Base-by-base conservation (phyloP, 2,113 vertebrate species). In the Eurystomus gularis region DNA sequence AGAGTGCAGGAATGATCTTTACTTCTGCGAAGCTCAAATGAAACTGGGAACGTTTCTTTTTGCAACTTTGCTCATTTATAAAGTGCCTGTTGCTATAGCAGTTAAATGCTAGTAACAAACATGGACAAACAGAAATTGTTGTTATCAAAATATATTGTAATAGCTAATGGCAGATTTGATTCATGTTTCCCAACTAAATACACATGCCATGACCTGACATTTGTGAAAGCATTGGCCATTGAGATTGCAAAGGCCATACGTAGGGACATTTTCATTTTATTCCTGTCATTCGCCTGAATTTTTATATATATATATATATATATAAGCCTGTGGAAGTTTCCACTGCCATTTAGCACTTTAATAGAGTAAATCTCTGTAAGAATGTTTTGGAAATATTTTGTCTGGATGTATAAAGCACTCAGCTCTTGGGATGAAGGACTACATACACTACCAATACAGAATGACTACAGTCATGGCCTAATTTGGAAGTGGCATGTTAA, bases 341-440 rank as follows among this genome's bases (percentile, higher is more conserved):
- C 44, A 48, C 61, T 81, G 52, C 11, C 37, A 33, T 85, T 96
- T 95, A 76, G 49, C 44, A 64, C 81, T 89, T 89, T 35, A 71
- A 39, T 51, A 78, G 64, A 81, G 75, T 75, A 94, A 96, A 92
- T 88, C 78, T 86, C 54, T 93, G 35, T 35, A 87, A 51, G 71
- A 88, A 48, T 95, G 88, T 92, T 90, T 92, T 93, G 86, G 93
- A 96, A 92, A 92, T 94, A 66, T 75, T 72, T 94, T 95, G 93
- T 95, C 90, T 92, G 79, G 26, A 79, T 44, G 17, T 83, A 81
- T 75, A 81, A 94, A 86, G 26, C 76, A 75, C 76, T 86, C 39
- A 39, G 85, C 69, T 92, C 42, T 33, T 71, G 55, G 57, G 79
- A 70, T 95, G 86, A 93, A 90, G 83, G 61, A 66, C 76, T 68